A percentile compares a stretch with the other conserved stretches of the same genome.
Conservation (phyloP, 2,888 invertebrate genomes). For the Eilema sororculum region DNA sequence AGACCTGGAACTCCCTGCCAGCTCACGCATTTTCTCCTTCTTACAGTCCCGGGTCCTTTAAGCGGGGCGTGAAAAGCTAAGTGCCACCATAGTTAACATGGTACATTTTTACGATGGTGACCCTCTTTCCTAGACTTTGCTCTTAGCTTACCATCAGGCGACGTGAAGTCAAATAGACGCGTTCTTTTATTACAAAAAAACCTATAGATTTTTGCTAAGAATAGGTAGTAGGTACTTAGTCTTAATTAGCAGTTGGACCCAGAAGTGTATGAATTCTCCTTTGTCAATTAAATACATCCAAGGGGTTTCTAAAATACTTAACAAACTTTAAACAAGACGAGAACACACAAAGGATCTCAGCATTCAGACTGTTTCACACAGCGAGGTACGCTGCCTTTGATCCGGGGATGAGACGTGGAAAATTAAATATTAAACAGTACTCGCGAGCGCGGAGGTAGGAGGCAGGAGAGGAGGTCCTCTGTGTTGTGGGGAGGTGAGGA, state of each 20-base stretch:
- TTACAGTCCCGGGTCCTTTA: too few species aligned
- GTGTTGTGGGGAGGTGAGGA: neutral
- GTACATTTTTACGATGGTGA: too few species aligned
- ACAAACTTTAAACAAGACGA: neutral
- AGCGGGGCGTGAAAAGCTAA: too few species aligned
- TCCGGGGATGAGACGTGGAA: conserved; percentile 9
- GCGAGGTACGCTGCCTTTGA: conserved; percentile 17
- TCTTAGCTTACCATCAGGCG: too few species aligned
- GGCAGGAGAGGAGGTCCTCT: neutral
- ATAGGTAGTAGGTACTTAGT: too few species aligned
- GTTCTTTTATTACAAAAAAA: too few species aligned
- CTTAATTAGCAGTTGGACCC: neutral
- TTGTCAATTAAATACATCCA: neutral
- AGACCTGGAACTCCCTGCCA: too few species aligned
- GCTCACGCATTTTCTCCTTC: too few species aligned
- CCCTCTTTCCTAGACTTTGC: too few species aligned
- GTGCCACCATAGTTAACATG: too few species aligned
- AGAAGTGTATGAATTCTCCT: neutral
- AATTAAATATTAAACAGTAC: conserved; percentile 18
- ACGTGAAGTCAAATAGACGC: too few species aligned
- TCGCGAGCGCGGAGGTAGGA: neutral
- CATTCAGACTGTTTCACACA: neutral
- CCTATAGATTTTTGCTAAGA: too few species aligned
- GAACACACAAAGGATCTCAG: conserved; percentile 3
- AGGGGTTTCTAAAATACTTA: neutral